Evolutionary conservation across 2,113 vertebrate genomes (phyloP), one percentile per base, ranked within the genome.

Genomic region (Alexandromys fortis): DNA sequence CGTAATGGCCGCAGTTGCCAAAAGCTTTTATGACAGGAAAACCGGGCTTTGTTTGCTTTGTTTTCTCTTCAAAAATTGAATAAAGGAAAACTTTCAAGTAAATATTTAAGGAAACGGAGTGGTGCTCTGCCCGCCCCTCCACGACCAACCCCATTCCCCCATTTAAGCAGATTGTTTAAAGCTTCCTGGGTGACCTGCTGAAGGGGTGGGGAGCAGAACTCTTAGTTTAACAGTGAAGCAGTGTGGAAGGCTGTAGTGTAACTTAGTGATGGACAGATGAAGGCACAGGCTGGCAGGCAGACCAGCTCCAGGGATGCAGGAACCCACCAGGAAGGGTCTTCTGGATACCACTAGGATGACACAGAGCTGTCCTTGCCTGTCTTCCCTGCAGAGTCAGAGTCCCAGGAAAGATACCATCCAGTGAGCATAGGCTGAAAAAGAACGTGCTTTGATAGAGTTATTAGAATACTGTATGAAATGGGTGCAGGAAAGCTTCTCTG

Each of bases 61-160:
- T 30, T 67, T 73, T 33, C 4, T 7, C 8, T 35, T 63, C 65
- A 35, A 89, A 89, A 92, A 52, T 61, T 86, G 76, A 95, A 72
- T 26, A 79, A 93, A 16, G 45, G n/a, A 35, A 3, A 67, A 28
- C 67, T 67, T 92, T 96, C 24, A 79, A 92, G 67, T 78, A 85
- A 93, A 79, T 78, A 78, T 28, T 88, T 49, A 91, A 91, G 17
- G 73, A 94, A 92, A 77, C 5, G 72, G 85, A 89, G 26, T 21
- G 28, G 16, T 77, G 58, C 58, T 58, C 19, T 21, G 58, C 58
- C 58, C 0, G 5, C 58, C 58, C 19, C 58, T 58, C 58, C 58
- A 58, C 58, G 19, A 58, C 58, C 58, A 33, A 24, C 45, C 2
- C 2, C 4, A 58, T 19, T 58, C 8, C 1, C 4, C 45, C 3